Percentiles rank a stretch among this genome's conserved stretches.
phyloP scores from a whole-genome alignment of 64 coral and sea anemone genomes.

The Trachythela sp. region DNA sequence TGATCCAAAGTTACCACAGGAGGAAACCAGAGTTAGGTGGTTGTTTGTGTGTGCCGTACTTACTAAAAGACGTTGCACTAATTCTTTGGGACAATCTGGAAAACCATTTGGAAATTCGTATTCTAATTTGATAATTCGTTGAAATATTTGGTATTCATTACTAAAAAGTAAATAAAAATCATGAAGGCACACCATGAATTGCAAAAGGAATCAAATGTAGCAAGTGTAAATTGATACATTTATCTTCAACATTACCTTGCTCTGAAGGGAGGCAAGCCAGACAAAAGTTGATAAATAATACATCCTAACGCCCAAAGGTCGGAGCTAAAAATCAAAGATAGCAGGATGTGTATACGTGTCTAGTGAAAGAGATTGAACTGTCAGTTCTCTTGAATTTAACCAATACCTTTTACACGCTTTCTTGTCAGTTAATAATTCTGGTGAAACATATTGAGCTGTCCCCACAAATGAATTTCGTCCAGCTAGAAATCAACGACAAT shows the following conservation, averaged over 20 bases:
- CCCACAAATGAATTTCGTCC: constrained; percentile 98
- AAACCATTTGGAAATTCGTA: constrained; percentile 93
- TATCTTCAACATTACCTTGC: constrained; percentile 54
- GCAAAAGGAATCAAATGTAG: not conserved
- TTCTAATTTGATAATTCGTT: constrained; percentile 88
- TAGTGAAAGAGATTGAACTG: no score
- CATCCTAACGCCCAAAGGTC: constrained; percentile 97
- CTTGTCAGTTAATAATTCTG: constrained; percentile 92
- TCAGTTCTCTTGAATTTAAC: not conserved
- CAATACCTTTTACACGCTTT: constrained; percentile 72
- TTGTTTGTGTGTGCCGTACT: constrained; percentile 9
- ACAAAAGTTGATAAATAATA: constrained; percentile 98
- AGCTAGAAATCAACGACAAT: constrained; percentile 4
- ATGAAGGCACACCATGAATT: not conserved
- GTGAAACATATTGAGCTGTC: constrained; percentile 99
- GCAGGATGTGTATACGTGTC: no score
- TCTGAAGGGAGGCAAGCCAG: constrained; percentile 95
- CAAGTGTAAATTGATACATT: no score
- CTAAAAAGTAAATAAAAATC: constrained; percentile 30
- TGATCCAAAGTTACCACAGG: not conserved
- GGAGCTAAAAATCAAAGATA: constrained; percentile 53
- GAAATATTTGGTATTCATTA: constrained; percentile 99
- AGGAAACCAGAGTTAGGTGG: no score
- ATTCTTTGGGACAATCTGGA: constrained; percentile 71
- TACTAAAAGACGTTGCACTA: constrained; percentile 79